Percentiles rank a stretch among this genome's conserved stretches.
Evolutionary conservation across 2,797 vertebrate genomes (phyloP).

Genomic region (Poliocrania exsul): DNA sequence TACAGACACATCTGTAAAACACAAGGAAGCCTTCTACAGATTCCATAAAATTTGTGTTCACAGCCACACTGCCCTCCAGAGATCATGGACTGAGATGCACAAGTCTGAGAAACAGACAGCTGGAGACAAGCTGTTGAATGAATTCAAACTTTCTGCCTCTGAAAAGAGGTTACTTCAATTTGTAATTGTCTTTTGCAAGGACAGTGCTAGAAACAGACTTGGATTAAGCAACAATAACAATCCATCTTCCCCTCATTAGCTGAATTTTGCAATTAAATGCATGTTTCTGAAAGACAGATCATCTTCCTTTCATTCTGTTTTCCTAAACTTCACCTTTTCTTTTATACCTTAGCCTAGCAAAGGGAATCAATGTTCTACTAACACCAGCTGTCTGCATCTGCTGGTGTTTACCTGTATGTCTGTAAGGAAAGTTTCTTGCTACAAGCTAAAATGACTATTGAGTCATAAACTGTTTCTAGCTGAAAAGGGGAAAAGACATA

Average conservation of each 20-base stretch:
- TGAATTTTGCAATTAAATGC: neutral
- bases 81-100: neutral
- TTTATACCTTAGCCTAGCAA: neutral
- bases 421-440: neutral
- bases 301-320: neutral
- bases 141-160: neutral
- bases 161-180: neutral
- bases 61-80: constrained; percentile 10
- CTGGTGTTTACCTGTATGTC: neutral
- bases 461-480: neutral
- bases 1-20: neutral
- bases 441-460: neutral
- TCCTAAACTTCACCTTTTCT: neutral
- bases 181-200: neutral
- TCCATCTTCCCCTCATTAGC: neutral
- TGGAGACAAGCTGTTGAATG: neutral
- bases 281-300: neutral
- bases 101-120: neutral
- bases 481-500: neutral
- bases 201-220: neutral
- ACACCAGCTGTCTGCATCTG: neutral
- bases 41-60: neutral
- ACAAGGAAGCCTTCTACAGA: neutral
- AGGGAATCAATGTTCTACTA: neutral
- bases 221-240: neutral